Base-by-base conservation (phyloP, 30 jellyfish, hydroid and myxozoan species). In the Turritopsis dohrnii region DNA sequence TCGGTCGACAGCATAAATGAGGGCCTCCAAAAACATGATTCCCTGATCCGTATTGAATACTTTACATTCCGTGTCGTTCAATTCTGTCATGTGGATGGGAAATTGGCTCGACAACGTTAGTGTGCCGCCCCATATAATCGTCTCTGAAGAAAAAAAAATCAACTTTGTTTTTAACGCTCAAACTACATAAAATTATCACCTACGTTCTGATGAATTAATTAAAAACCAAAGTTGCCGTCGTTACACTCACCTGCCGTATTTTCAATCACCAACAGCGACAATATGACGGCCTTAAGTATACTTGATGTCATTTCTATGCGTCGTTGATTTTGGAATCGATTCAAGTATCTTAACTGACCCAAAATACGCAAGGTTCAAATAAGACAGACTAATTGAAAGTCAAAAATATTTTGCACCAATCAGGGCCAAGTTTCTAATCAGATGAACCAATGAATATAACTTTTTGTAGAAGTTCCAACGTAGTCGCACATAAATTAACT, bases 41-140 rank as follows among this genome's bases (percentile, higher is more conserved):
- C 86, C 89, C 28, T 41, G 30, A 65, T 80, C 87, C 66, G 8
- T 28, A 54, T 80, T 80, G 28, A 80, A 52, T 5, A 65, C 54
- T 18, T 77, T 17, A n/a, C 87, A 80, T 13, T 41, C 4, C 8
- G 87, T 23, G 21, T n/a, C 66, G 31, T 80, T 65, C 30, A 80
- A 41, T 19, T 66, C 77, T 53, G 83, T 16, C 87, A 80, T 80
- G 52, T 65, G 80, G 0, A 23, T 52, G 28, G 54, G 26, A 53
- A 80, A 41, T 53, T 19, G 27, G n/a, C 87, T 76, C 24, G 80
- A 65, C 52, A 80, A 28, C n/a, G 21, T 21, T 20, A 80, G 77
- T 9, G 28, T 69, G 22, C 30, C 30, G 16, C 77, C 60, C 5
- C 9, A 3, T 41, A 41, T 3, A 41, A 41, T 41, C 60, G 60